phyloP scores from a whole-genome alignment of 2,797 vertebrate genomes.

The Vultur gryphus region DNA sequence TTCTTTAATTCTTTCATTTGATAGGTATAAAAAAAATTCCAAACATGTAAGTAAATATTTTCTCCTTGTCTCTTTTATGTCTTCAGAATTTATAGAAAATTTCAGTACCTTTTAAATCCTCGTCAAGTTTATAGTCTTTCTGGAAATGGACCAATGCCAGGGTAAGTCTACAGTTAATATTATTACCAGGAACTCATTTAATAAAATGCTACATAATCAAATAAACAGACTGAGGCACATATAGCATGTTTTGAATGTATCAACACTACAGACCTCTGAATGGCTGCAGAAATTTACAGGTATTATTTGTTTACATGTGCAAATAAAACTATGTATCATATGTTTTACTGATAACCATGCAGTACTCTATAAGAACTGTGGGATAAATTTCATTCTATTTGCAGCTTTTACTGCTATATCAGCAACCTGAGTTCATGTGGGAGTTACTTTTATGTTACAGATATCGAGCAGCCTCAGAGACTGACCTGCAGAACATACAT shows the following conservation, averaged over 20 bases:
- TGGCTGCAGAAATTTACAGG: not conserved
- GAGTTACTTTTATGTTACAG: not conserved
- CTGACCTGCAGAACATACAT: not conserved
- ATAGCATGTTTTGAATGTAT: conserved; percentile 21
- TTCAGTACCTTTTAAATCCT: conserved; percentile 93
- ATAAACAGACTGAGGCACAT: conserved; percentile 10
- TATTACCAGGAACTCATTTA: conserved; percentile 49
- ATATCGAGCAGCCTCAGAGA: not conserved
- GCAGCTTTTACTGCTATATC: not conserved
- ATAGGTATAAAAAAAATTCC: not conserved
- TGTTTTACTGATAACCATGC: not conserved
- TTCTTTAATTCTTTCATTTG: not conserved
- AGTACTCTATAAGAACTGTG: not conserved
- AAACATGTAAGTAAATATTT: not conserved
- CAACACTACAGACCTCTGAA: not conserved
- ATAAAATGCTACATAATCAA: conserved; percentile 51
- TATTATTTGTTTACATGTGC: not conserved
- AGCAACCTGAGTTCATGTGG: not conserved
- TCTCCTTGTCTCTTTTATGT: not conserved
- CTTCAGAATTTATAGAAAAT: conserved; percentile 90
- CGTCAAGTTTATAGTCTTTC: conserved; percentile 93
- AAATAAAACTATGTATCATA: not conserved
- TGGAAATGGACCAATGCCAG: conserved; percentile 90
- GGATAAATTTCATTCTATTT: not conserved
- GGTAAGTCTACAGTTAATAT: conserved; percentile 77